Conservation (phyloP, 2,888 invertebrate genomes). For the Amphipyra tragopoginis region DNA sequence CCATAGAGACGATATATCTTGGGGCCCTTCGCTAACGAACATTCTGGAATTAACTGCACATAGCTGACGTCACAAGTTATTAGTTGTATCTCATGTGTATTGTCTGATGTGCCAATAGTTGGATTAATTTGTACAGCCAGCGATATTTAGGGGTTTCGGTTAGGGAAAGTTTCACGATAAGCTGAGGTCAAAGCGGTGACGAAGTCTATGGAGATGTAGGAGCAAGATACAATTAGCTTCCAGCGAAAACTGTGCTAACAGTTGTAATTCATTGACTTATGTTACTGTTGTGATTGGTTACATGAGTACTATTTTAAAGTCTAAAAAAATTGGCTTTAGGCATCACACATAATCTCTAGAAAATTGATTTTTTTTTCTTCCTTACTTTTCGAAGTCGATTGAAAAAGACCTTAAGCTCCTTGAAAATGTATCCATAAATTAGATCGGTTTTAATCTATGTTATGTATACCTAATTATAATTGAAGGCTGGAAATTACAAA, state of each 20-base stretch:
- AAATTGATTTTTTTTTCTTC: too few relatives aligned
- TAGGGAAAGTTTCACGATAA: constrained; percentile 47
- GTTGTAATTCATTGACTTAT: constrained; percentile 31
- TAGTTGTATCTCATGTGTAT: constrained; percentile 71
- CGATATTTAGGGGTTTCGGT: constrained; percentile 57
- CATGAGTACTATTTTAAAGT: background rate
- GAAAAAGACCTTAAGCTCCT: too few relatives aligned
- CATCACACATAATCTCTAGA: too few relatives aligned
- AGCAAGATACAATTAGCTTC: constrained; percentile 46
- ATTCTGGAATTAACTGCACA: constrained; percentile 65
- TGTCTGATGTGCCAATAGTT: constrained; percentile 74
- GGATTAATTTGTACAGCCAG: constrained; percentile 65
- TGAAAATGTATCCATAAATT: too few relatives aligned
- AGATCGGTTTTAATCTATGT: too few relatives aligned
- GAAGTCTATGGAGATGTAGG: constrained; percentile 35
- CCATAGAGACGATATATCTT: constrained; percentile 81
- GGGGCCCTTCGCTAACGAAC: constrained; percentile 65
- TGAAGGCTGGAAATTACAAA: too few relatives aligned
- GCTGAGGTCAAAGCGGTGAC: constrained; percentile 43
- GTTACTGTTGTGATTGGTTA: constrained; percentile 8
- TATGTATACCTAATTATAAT: too few relatives aligned
- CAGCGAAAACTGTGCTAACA: constrained; percentile 27
- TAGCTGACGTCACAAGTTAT: constrained; percentile 77
- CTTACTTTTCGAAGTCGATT: too few relatives aligned
- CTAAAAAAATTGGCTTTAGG: background rate